A percentile compares a stretch with the other conserved stretches of the same genome.
Conservation (phyloP, 2,888 invertebrate species). For the Chydorus sphaericus region DNA sequence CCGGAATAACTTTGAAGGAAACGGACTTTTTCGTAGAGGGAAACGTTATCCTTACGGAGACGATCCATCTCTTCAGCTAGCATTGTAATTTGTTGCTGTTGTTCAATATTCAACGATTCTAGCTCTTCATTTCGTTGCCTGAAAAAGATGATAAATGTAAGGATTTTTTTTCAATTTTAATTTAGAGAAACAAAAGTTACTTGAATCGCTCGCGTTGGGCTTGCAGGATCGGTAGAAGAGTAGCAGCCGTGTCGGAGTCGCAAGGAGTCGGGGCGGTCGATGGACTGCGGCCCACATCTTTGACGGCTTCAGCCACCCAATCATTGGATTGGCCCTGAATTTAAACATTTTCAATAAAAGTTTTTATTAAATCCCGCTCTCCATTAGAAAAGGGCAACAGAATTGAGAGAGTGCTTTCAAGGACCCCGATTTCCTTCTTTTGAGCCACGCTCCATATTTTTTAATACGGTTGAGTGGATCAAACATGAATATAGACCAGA, state of each 20-base stretch:
- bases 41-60: constrained; percentile 34
- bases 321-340: constrained; percentile 10
- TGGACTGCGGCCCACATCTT: not conserved
- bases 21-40: constrained; percentile 37
- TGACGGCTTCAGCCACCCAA: constrained; percentile 14
- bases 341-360: too few relatives aligned
- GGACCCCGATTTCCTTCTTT: too few relatives aligned
- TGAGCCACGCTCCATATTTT: too few relatives aligned
- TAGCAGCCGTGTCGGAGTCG: constrained; percentile 20
- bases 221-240: constrained; percentile 34
- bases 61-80: constrained; percentile 33
- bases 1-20: constrained; percentile 34
- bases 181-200: not conserved
- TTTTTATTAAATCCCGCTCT: too few relatives aligned
- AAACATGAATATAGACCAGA: too few relatives aligned
- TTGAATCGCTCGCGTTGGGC: constrained; percentile 36
- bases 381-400: too few relatives aligned
- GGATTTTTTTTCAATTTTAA: not conserved
- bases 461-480: too few relatives aligned
- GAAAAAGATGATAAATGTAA: not conserved
- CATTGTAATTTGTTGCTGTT: constrained; percentile 30
- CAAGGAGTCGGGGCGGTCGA: not conserved
- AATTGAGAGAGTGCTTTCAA: too few relatives aligned
- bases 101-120: constrained; percentile 30
- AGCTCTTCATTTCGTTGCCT: constrained; percentile 32